Conservation (phyloP, 2,797 vertebrate genomes). For the Graptemys geographica region DNA sequence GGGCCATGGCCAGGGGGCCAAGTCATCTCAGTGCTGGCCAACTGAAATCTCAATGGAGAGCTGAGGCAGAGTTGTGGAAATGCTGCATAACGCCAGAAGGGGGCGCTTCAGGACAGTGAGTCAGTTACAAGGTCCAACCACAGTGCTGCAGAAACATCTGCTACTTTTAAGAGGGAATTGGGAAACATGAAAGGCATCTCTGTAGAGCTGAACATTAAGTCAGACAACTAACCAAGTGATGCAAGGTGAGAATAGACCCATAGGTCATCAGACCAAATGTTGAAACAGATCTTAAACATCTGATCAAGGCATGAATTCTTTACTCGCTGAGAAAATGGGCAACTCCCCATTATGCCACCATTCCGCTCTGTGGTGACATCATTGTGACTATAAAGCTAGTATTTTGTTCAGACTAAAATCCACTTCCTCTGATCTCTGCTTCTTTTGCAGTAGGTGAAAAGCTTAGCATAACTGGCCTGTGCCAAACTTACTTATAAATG, state of each 20-base stretch:
- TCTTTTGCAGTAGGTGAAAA: background rate
- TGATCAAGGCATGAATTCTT: background rate
- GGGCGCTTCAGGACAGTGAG: background rate
- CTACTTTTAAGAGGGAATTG: conserved; percentile 46
- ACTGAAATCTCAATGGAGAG: background rate
- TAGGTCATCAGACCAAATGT: background rate
- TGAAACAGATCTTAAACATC: background rate
- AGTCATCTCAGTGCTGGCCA: background rate
- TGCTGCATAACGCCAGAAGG: background rate
- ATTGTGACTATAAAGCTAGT: background rate
- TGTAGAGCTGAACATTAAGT: conserved; percentile 24
- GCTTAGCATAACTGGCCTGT: background rate
- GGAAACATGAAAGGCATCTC: conserved; percentile 35
- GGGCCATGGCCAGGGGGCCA: background rate
- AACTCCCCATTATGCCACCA: background rate
- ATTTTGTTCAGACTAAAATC: conserved; percentile 18
- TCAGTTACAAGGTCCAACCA: conserved; percentile 21
- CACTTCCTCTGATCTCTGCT: conserved; percentile 3
- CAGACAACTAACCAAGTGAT: background rate
- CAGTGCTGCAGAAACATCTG: conserved; percentile 38
- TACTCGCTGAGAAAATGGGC: background rate
- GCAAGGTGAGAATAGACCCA: background rate
- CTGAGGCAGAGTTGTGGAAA: background rate
- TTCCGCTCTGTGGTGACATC: background rate
- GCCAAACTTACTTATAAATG: background rate